Evolutionary conservation across 2,888 invertebrate genomes (phyloP).

Genomic region (Diadegma fenestrale): DNA sequence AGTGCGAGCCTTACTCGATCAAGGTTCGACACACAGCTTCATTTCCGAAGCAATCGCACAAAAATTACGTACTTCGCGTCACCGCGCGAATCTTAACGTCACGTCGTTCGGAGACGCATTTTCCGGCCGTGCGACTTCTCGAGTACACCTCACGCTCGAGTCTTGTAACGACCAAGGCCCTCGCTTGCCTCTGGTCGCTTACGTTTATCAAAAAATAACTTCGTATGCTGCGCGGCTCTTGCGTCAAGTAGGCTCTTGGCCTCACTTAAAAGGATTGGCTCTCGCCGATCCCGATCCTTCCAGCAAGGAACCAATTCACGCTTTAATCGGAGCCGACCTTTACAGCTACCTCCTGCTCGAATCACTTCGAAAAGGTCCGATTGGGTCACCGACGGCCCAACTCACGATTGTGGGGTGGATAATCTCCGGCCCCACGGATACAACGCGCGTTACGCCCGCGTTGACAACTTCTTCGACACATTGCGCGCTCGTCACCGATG

Average conservation of each 20-base stretch:
- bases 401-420: constrained; percentile 63
- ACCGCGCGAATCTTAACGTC: constrained; percentile 30
- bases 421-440: constrained; percentile 41
- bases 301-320: constrained; percentile 26
- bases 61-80: constrained; percentile 26
- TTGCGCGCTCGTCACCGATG: constrained; percentile 5
- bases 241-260: constrained; percentile 15
- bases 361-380: constrained; percentile 20
- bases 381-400: constrained; percentile 45
- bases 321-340: constrained; percentile 55
- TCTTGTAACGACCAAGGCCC: constrained; percentile 5
- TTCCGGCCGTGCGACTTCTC: neutral
- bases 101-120: constrained; percentile 33
- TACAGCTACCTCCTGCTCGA: constrained; percentile 39
- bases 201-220: constrained; percentile 27
- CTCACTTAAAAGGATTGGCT: neutral
- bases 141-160: constrained; percentile 35
- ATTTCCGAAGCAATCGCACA: constrained; percentile 15
- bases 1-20: constrained; percentile 29
- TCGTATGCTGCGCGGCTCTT: constrained; percentile 10
- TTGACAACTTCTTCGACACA: neutral
- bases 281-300: constrained; percentile 42
- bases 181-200: constrained; percentile 25
- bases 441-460: neutral
- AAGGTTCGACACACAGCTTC: constrained; percentile 28